Base-by-base conservation (phyloP, 2,113 vertebrate genomes). In the Ochotona curzoniae region DNA sequence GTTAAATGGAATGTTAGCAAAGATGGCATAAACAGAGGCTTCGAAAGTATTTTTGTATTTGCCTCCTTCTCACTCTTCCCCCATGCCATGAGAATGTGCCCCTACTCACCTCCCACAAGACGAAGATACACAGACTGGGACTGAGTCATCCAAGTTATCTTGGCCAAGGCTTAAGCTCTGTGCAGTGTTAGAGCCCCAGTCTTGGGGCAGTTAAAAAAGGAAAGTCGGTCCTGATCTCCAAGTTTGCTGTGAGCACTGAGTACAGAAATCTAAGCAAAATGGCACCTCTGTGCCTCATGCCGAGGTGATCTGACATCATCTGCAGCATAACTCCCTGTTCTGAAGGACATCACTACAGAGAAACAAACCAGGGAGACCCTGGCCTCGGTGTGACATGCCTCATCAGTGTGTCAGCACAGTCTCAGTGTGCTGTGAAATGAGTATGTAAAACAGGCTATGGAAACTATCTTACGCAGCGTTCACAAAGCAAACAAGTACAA, bases 221-320 rank as follows among this genome's bases (percentile, higher is more conserved):
- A 44, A 76, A 83, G 47, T 32, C 17, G 15, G 89, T 71, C 66
- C 69, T 87, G 63, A 73, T 26, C 54, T 80, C 57, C 44, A 18
- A 23, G 57, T 73, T 83, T 66, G 54, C 90, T 63, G 47, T 64
- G 38, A 87, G 21, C 32, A 67, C 67, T 76, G 73, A 49, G 63
- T 25, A 35, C 11, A 70, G 35, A 60, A 44, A 81, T 8, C 26
- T 60, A 32, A 60, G 49, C 69, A 17, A 57, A 57, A 69, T 47
- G 10, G 66, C 61, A 75, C 20, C 38, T 32, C 1, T 60, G 67
- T 93, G 54, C 11, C 12, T 20, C 38, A 70, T 0, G 4, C 44
- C 5, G 12, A 1, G 13, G 13, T 73, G 13, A 10, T 73, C 78
- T 57, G n/a, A 17, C 32, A 2, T 66, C 51, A 66, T 28, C 26